These are phyloP conservation scores for Poeciliopsis retropinna DNA, from an alignment of 2,113 vertebrate genomes.

Conservation along the genomic window DNA sequence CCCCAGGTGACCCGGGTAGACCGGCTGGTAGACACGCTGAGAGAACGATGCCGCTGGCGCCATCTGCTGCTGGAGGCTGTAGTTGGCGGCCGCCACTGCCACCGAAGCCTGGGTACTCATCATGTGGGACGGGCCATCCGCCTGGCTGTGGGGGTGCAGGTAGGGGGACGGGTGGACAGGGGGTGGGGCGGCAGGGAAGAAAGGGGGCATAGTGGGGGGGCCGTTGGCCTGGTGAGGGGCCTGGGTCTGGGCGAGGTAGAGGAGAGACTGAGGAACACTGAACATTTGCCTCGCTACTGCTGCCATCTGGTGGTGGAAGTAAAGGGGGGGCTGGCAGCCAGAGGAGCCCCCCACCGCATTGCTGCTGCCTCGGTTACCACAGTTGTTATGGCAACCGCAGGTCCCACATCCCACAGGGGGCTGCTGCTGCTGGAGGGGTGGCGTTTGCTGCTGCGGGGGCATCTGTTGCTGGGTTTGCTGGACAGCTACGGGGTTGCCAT, in stretches of 20 bases:
- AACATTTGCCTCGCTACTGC: slow-evolving; percentile 86
- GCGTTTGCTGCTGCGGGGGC: slow-evolving; percentile 74
- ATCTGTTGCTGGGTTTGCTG: slow-evolving; percentile 78
- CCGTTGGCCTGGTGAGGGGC: slow-evolving; percentile 91
- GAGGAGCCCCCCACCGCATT: not conserved
- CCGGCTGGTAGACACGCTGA: slow-evolving; percentile 83
- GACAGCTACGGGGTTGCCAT: slow-evolving; percentile 49
- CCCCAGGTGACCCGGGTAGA: slow-evolving; percentile 84
- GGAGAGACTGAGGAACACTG: slow-evolving; percentile 84
- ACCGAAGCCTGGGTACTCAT: slow-evolving; percentile 85
- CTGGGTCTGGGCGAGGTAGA: slow-evolving; percentile 94
- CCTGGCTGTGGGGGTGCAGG: slow-evolving; percentile 82
- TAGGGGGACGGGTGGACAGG: slow-evolving; percentile 78
- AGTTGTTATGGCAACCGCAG: slow-evolving; percentile 92
- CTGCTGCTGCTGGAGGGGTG: slow-evolving; percentile 19
- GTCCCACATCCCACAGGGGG: slow-evolving; percentile 85
- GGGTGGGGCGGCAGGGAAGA: slow-evolving; percentile 84
- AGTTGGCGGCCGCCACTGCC: slow-evolving; percentile 65
- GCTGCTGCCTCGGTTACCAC: slow-evolving; percentile 73
- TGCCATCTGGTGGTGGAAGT: slow-evolving; percentile 83
- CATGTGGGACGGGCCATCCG: slow-evolving; percentile 82
- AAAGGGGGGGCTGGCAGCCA: slow-evolving; percentile 81
- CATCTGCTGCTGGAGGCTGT: slow-evolving; percentile 92
- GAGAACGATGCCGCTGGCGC: slow-evolving; percentile 85
- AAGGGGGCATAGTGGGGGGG: slow-evolving; percentile 84